These are phyloP conservation scores for Lepilemur ruficaudatus DNA, from an alignment of 2,797 vertebrate species.

Conservation along the genomic window DNA sequence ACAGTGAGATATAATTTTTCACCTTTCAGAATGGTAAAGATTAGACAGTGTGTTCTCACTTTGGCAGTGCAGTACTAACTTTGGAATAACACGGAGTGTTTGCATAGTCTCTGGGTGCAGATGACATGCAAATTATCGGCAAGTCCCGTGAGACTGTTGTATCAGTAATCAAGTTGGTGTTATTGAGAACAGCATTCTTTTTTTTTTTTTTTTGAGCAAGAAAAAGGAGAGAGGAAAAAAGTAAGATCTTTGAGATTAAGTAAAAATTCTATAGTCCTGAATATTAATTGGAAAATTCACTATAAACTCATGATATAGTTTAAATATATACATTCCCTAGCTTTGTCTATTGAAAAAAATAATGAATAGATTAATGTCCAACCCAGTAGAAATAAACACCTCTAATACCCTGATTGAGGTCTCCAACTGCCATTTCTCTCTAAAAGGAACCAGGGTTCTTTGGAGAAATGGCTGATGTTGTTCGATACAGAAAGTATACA, in stretches of 20 bases:
- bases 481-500: background rate
- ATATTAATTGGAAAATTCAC: background rate
- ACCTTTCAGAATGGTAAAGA: background rate
- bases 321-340: background rate
- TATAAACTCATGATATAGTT: background rate
- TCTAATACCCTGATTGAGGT: background rate
- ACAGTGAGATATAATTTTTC: background rate
- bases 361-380: background rate
- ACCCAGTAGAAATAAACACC: background rate
- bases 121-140: background rate
- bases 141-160: background rate
- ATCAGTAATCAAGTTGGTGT: background rate
- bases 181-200: background rate
- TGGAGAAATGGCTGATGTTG: background rate
- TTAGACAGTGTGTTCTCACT: background rate
- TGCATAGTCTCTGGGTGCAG: background rate
- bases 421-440: background rate
- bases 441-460: background rate
- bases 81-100: background rate
- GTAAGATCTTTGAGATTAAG: background rate
- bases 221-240: background rate
- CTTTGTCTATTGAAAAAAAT: background rate
- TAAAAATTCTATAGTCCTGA: constrained; percentile 1
- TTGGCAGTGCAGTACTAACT: background rate
- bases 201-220: background rate